These are phyloP conservation scores for Spilarctia lutea DNA, from an alignment of 2,888 invertebrate genomes.

Conservation along the genomic window DNA sequence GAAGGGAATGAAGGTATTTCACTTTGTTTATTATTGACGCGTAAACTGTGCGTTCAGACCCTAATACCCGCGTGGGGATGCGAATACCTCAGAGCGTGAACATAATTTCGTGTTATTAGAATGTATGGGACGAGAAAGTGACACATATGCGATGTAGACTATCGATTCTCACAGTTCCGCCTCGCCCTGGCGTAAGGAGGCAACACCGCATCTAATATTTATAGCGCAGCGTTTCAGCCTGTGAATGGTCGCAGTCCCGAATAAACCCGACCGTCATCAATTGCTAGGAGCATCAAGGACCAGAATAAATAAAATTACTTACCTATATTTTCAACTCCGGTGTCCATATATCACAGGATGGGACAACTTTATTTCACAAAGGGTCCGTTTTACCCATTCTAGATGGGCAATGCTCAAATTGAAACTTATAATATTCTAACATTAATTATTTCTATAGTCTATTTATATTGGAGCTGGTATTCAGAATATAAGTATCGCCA, in stretches of 20 bases:
- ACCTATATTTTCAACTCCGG: conserved; percentile 57
- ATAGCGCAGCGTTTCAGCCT: conserved; percentile 60
- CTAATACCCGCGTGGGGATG: conserved; percentile 58
- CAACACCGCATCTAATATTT: conserved; percentile 72
- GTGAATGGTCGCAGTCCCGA: conserved; percentile 54
- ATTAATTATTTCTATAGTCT: conserved; percentile 17
- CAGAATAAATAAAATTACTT: conserved; percentile 63
- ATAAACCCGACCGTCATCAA: conserved; percentile 64
- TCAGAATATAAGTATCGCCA: conserved; percentile 27
- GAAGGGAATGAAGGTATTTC: conserved; percentile 46
- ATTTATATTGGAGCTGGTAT: conserved; percentile 20
- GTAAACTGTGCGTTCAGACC: conserved; percentile 54
- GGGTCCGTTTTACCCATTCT: conserved; percentile 35
- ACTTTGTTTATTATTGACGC: conserved; percentile 59
- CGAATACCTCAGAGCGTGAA: conserved; percentile 56
- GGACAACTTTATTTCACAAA: conserved; percentile 49
- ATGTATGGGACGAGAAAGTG: conserved; percentile 52
- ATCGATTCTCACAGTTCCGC: conserved; percentile 65
- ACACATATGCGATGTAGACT: conserved; percentile 62
- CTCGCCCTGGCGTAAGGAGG: conserved; percentile 53
- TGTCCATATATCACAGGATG: conserved; percentile 51
- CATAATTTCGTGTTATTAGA: conserved; percentile 61
- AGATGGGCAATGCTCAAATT: conserved; percentile 7
- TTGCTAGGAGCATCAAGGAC: conserved; percentile 56
- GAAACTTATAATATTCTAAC: conserved; percentile 22